A percentile compares a stretch with the other conserved stretches of the same genome.
These are phyloP conservation scores for Psittacula echo DNA, from an alignment of 2,797 vertebrate species.

Conservation along the genomic window DNA sequence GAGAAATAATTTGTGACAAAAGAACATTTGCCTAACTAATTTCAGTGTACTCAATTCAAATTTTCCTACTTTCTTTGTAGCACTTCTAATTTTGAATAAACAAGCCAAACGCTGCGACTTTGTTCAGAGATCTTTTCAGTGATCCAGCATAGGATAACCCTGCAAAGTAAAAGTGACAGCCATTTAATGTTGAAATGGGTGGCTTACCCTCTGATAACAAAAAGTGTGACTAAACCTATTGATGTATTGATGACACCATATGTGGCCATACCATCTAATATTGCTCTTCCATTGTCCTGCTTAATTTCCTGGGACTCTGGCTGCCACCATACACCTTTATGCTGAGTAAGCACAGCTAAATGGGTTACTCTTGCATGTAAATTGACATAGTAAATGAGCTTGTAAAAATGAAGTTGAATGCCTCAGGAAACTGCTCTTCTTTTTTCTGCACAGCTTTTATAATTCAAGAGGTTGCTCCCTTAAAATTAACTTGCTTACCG, in stretches of 20 bases:
- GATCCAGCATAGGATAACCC: not conserved
- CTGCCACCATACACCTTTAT: not conserved
- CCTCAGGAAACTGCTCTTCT: not conserved
- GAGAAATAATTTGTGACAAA: not conserved
- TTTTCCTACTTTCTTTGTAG: not conserved
- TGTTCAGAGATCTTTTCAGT: not conserved
- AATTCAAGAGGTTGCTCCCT: not conserved
- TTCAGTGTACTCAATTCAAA: not conserved
- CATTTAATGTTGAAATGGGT: slow-evolving; percentile 28
- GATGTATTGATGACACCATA: slow-evolving; percentile 22
- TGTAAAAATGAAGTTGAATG: not conserved
- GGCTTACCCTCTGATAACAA: slow-evolving; percentile 13
- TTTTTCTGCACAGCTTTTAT: not conserved
- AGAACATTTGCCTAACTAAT: not conserved
- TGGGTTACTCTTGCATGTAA: not conserved
- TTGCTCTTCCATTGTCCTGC: not conserved
- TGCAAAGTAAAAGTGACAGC: slow-evolving; percentile 26
- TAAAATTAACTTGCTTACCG: not conserved
- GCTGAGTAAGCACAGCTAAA: not conserved
- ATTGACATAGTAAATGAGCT: not conserved
- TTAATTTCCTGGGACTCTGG: slow-evolving; percentile 12
- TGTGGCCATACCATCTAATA: not conserved
- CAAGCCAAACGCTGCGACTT: not conserved
- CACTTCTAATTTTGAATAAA: not conserved
- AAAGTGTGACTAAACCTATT: slow-evolving; percentile 50